A percentile compares a stretch with the other conserved stretches of the same genome.
Evolutionary conservation across 1,140 invertebrate genomes (phyloP).

Genomic region (Calliopsis andreniformis): DNA sequence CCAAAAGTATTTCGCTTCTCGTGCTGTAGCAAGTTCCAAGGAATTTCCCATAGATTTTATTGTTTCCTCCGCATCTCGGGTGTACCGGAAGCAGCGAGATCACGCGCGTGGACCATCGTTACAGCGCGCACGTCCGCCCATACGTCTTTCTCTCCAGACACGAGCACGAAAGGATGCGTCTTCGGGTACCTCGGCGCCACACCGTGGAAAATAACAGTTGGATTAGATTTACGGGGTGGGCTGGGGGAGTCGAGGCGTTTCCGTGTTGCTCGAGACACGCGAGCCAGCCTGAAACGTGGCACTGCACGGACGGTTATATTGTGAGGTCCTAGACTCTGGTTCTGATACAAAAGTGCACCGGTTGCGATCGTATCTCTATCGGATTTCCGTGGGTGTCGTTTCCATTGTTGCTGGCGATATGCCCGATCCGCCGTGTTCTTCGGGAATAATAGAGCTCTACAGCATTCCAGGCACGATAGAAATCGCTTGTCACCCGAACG

Average conservation of each 20-base stretch:
- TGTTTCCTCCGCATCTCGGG: not conserved
- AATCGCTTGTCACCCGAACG: too few relatives aligned
- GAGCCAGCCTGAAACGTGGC: not conserved
- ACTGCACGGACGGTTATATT: not conserved
- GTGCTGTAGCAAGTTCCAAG: not conserved
- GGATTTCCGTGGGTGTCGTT: conserved; percentile 1
- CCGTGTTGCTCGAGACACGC: not conserved
- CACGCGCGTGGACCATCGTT: not conserved
- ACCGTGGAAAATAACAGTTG: conserved; percentile 16
- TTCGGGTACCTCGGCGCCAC: not conserved
- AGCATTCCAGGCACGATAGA: not conserved
- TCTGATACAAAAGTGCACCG: conserved; percentile 10
- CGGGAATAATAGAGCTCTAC: not conserved
- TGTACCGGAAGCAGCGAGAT: not conserved
- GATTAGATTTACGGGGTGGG: conserved; percentile 15
- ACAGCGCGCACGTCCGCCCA: not conserved
- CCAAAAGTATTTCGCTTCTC: too few relatives aligned
- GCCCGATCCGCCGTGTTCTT: not conserved
- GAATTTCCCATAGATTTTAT: not conserved
- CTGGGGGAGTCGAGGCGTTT: not conserved
- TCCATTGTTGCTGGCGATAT: conserved; percentile 26
- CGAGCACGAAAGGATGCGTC: not conserved
- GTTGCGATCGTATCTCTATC: conserved; percentile 18
- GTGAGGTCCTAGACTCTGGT: not conserved
- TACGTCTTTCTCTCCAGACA: not conserved